These are phyloP conservation scores for Xiphorhynchus elegans DNA, from an alignment of 2,113 vertebrate species.

Conservation along the genomic window DNA sequence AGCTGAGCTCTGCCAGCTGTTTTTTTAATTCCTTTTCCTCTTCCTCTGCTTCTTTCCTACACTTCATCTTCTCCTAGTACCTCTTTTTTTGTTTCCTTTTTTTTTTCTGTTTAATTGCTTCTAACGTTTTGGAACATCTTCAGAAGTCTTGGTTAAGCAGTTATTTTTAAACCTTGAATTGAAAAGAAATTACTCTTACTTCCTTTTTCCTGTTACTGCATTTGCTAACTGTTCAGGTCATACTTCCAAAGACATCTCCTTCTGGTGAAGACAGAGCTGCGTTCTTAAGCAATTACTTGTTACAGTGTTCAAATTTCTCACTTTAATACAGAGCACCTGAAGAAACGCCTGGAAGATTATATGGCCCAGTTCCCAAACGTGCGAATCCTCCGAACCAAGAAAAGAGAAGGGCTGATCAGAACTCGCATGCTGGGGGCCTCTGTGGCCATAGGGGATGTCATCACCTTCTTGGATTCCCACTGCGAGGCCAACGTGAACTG, in stretches of 20 bases:
- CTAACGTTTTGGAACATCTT: background rate
- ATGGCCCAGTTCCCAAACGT: conserved; percentile 90
- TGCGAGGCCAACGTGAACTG: conserved; percentile 98
- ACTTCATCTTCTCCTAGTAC: background rate
- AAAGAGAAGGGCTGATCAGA: conserved; percentile 92
- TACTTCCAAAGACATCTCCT: background rate
- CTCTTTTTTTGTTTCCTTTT: background rate
- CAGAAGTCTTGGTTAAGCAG: background rate
- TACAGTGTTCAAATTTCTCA: background rate
- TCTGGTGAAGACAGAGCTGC: background rate
- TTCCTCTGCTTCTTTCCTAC: background rate
- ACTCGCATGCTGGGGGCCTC: conserved; percentile 92
- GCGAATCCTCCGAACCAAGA: conserved; percentile 90
- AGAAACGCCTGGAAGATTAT: conserved; percentile 90
- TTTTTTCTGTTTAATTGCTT: background rate
- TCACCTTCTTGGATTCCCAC: conserved; percentile 97
- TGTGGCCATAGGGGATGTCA: conserved; percentile 86
- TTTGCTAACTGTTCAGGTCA: background rate
- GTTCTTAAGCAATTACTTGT: rapidly evolving
- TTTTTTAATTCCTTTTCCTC: background rate
- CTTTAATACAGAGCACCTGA: conserved; percentile 83
- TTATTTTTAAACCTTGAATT: background rate
- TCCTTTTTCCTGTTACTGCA: background rate
- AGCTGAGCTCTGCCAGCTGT: background rate
- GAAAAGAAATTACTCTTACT: background rate